Percentiles rank a stretch among this genome's conserved stretches.
phyloP scores from a whole-genome alignment of 2,888 invertebrate genomes.

The Synergus japonicus region DNA sequence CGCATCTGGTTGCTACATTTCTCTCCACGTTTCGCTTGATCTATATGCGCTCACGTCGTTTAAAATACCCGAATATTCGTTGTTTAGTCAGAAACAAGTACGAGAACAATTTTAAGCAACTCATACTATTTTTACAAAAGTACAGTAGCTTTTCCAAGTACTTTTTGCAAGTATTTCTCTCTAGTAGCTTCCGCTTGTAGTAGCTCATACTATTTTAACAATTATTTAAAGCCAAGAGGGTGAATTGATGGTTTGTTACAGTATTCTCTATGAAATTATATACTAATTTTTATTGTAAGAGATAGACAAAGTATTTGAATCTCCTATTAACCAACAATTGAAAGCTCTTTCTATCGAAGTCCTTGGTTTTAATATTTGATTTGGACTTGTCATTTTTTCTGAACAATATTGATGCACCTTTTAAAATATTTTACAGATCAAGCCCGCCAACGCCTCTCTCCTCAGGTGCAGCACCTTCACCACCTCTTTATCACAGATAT shows the following conservation, averaged over 20 bases:
- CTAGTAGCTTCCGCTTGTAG: too few relatives aligned
- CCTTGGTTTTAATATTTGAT: too few relatives aligned
- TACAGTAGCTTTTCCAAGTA: too few relatives aligned
- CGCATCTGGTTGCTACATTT: slow-evolving; percentile 45
- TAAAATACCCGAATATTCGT: slow-evolving; percentile 35
- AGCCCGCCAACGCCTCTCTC: slow-evolving; percentile 75
- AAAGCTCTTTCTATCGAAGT: background rate
- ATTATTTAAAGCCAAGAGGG: too few relatives aligned
- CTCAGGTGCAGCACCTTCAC: slow-evolving; percentile 73
- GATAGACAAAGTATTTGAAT: too few relatives aligned
- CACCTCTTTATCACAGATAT: slow-evolving; percentile 73
- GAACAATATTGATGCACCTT: background rate
- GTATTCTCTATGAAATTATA: too few relatives aligned
- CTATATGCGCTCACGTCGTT: slow-evolving; percentile 20
- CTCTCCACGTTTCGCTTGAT: slow-evolving; percentile 24
- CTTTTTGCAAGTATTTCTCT: too few relatives aligned
- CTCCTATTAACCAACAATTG: background rate
- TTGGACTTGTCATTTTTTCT: background rate
- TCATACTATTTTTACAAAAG: background rate
- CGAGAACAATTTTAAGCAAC: slow-evolving; percentile 15
- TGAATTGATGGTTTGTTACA: too few relatives aligned
- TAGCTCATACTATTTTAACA: too few relatives aligned
- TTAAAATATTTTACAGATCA: slow-evolving; percentile 63
- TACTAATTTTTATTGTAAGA: too few relatives aligned
- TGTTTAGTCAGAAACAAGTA: slow-evolving; percentile 35